Evolutionary conservation across 2,888 invertebrate species (phyloP), one percentile per base, ranked within the genome.

Genomic region (Lagria hirta): DNA sequence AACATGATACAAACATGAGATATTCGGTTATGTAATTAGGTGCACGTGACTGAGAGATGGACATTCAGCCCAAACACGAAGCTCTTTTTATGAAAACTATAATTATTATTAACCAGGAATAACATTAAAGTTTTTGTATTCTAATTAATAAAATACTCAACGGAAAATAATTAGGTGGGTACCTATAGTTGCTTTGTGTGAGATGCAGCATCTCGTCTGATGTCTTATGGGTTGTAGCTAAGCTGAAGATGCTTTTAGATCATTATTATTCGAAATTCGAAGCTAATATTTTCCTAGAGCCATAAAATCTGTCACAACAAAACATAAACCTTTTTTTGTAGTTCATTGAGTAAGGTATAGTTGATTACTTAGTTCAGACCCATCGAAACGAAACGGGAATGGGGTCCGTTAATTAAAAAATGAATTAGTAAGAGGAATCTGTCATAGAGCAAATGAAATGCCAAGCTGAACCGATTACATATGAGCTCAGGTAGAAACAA

Each of bases 351-450:
- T 40, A 50, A 49, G 54, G 50, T 36, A 38, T 38, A 45, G 47
- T 54, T 55, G 54, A 54, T 53, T 55, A 46, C 50, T 50, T 57
- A 43, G 48, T 42, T 46, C 48, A 22, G 33, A 23, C 10, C 33
- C 10, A 38, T 43, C 50, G 55, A 58, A 57, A 62, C 60, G 60
- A 58, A 59, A 51, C 56, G 56, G 54, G 59, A 62, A 62, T 57
- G 61, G 64, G 64, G n/a, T 58, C 61, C 61, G 66, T 69, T 69
- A 69, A 69, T 69, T 69, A 69, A 69, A 69, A 69, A 69, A 68
- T 69, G 69, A 69, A 69, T 69, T 69, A 69, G 69, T 69, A 66
- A 67, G 62, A 68, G 67, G 66, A 67, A 69, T 68, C 69, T 69
- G 69, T 69, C 69, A 69, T 68, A 68, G 62, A 59, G 62, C 62